Evolutionary conservation across 2,888 invertebrate species (phyloP), one percentile per base, ranked within the genome.

Genomic region (Biston betularia): DNA sequence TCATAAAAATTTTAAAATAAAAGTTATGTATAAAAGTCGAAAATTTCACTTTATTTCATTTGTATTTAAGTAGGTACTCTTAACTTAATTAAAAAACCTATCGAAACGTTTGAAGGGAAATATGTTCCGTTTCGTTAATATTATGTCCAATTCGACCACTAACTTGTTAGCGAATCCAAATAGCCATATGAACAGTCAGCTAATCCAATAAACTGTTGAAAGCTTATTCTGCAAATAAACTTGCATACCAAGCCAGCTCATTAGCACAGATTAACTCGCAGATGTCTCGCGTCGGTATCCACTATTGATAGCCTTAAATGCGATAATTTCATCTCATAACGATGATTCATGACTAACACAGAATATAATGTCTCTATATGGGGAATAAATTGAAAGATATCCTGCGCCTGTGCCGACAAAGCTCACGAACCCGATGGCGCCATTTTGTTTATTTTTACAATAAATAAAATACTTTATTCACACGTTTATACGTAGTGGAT

Each of bases 401-500:
- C 57, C 70, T 74, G 75, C 74, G 75, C 76, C 50, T 35, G 72
- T 77, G 80, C 84, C 79, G 81, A 79, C 80, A 78, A 81, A 79
- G 77, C 67, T 53, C 64, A 69, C 63, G 57, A 70, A 65, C 72
- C 53, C 70, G 73, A 75, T 76, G 76, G 74, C 75, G 77, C 75
- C 69, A 76, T 77, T 66, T 80, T 77, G 75, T 81, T 83, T 81
- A 78, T 81, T 78, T 80, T 78, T 75, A 72, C 74, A 75, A 81
- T 81, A 79, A 79, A 78, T 75, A 74, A 70, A 76, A 59, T 63
- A 38, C 56, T 63, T 44, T 49, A 45, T 49, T 45, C 46, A 3
- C 55, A 66, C 24, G 24, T 24, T 69, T 72, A 69, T 54, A n/a
- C n/a, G n/a, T n/a, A 49, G 55, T 58, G 49, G 45, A 64, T 69